A percentile compares a stretch with the other conserved stretches of the same genome.
phyloP scores from a whole-genome alignment of 2,113 vertebrate species.

The Otolemur garnettii region DNA sequence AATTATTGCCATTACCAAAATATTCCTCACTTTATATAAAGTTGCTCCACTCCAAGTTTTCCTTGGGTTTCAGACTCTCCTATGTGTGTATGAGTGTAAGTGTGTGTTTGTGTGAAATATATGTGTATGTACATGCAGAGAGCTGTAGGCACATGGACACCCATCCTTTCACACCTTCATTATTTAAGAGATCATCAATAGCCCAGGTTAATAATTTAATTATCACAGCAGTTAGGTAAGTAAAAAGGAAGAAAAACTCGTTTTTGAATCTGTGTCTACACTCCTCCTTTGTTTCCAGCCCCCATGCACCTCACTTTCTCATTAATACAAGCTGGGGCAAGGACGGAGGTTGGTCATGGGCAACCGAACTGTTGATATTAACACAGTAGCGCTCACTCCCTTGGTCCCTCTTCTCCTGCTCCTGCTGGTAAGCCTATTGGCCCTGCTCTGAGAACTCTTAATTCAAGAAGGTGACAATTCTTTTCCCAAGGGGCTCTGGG shows the following conservation, averaged over 20 bases:
- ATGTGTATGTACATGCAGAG: not conserved
- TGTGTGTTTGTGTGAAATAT: not conserved
- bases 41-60: not conserved
- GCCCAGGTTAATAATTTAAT: not conserved
- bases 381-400: not conserved
- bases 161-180: not conserved
- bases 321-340: not conserved
- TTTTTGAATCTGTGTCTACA: not conserved
- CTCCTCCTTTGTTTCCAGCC: not conserved
- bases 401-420: not conserved
- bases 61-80: not conserved
- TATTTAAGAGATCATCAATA: not conserved
- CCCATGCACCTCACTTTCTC: not conserved
- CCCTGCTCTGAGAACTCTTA: not conserved
- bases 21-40: not conserved
- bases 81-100: not conserved
- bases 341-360: not conserved
- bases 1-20: not conserved
- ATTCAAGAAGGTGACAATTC: not conserved
- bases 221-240: not conserved
- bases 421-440: not conserved
- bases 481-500: not conserved
- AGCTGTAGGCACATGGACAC: not conserved
- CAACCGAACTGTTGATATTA: too few species aligned
- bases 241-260: slow-evolving; percentile 18